Conservation (phyloP, 2,113 vertebrate genomes). For the Gnathonemus longibarbis region DNA sequence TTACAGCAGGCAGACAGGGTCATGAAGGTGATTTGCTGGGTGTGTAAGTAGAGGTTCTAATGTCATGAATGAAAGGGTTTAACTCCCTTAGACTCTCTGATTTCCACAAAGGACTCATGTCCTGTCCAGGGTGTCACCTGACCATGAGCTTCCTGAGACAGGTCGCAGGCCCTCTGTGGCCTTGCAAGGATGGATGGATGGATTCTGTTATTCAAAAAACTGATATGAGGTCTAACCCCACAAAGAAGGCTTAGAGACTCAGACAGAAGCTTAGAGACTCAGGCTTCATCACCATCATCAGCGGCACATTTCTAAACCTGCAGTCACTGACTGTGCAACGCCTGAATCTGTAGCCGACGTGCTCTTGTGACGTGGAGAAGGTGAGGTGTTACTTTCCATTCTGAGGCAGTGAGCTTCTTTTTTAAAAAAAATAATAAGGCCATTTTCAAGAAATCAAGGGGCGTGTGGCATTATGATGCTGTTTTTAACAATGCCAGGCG, state of each 20-base stretch:
- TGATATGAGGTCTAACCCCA: background rate
- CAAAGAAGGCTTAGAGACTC: background rate
- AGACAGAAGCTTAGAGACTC: background rate
- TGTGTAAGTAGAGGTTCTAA: background rate
- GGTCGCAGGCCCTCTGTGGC: background rate
- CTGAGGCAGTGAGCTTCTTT: background rate
- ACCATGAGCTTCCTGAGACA: background rate
- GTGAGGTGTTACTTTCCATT: background rate
- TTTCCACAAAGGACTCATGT: too few species aligned
- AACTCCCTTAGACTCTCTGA: background rate
- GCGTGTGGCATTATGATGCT: background rate
- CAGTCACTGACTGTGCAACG: background rate
- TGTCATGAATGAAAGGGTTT: background rate
- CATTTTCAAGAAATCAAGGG: background rate
- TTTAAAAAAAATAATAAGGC: background rate
- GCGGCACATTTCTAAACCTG: background rate
- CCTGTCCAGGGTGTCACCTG: background rate
- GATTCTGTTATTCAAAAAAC: background rate
- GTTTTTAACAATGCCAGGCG: background rate
- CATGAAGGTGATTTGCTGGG: background rate
- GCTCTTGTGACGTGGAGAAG: background rate
- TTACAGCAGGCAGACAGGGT: background rate
- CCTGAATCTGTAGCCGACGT: background rate
- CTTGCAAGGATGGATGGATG: background rate
- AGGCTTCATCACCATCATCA: background rate